Conservation (phyloP, 2,113 vertebrate species). For the Ceuthmochares aereus region DNA sequence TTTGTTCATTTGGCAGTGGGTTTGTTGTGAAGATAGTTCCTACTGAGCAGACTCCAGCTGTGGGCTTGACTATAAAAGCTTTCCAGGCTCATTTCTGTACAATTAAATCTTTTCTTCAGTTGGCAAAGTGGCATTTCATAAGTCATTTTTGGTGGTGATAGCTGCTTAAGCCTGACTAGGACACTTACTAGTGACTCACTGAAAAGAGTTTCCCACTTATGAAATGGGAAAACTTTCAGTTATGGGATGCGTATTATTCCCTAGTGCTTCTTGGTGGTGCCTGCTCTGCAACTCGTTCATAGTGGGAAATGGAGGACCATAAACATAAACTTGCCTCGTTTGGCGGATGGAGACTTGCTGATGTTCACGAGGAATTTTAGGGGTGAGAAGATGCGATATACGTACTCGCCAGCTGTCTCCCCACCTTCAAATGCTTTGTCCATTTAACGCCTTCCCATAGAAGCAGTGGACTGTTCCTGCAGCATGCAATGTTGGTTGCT, state of each 20-base stretch:
- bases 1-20: neutral
- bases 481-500: fast-evolving
- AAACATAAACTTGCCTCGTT: neutral
- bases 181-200: neutral
- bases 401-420: neutral
- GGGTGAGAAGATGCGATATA: neutral
- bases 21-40: neutral
- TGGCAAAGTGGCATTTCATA: neutral
- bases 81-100: constrained; percentile 9
- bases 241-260: neutral
- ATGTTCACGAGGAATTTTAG: neutral
- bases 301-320: neutral
- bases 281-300: neutral
- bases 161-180: neutral
- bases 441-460: fast-evolving
- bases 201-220: neutral
- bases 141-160: neutral
- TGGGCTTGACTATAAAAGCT: constrained; percentile 1
- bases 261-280: neutral
- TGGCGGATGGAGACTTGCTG: neutral
- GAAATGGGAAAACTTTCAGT: constrained; percentile 12
- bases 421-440: neutral
- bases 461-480: neutral
- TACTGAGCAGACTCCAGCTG: constrained; percentile 24
- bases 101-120: constrained; percentile 2